Base-by-base conservation (phyloP, 2,888 invertebrate genomes). In the Orthosia gothica region DNA sequence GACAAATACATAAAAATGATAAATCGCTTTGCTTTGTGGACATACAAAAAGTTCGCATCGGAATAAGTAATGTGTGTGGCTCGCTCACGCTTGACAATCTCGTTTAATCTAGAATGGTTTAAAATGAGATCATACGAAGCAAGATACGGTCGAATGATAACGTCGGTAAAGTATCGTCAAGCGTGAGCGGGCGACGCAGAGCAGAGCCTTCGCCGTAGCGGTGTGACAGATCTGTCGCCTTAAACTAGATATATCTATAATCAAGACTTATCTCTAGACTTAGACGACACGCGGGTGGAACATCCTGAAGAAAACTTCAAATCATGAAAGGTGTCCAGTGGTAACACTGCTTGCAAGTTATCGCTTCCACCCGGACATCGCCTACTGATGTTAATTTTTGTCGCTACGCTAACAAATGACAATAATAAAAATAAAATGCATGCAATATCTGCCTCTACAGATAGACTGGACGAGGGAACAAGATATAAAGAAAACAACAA, bases 151-250 rank as follows among this genome's bases (percentile, higher is more conserved):
- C 26, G 64, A 52, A 61, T n/a, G 62, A 26, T 12, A 49, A 64
- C 5, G 62, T 55, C n/a, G 18, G 23, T 50, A 32, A n/a, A 18
- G 12, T 7, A 26, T 45, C n/a, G 62, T 69, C 82, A 86, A 89
- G 88, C 88, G 89, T 91, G 92, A 92, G 92, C 92, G 91, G 89
- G 91, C 89, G 88, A 87, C 91, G 95, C 95, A 90, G 80, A 93
- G 95, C 81, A 92, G 79, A 86, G 82, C 88, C 83, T 94, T 95
- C 95, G 95, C 95, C 92, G 92, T 92, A 93, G 94, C 94, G 91
- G 91, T 91, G 92, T 93, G 89, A 94, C 95, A 95, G 95, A 96
- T 93, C 95, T 94, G 94, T 93, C 92, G 92, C 93, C 93, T 95
- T 96, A 94, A 80, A 91, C 94, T 94, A 94, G 81, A 81, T 89